Base-by-base conservation (phyloP, 2,888 invertebrate genomes). In the Drepana falcataria region DNA sequence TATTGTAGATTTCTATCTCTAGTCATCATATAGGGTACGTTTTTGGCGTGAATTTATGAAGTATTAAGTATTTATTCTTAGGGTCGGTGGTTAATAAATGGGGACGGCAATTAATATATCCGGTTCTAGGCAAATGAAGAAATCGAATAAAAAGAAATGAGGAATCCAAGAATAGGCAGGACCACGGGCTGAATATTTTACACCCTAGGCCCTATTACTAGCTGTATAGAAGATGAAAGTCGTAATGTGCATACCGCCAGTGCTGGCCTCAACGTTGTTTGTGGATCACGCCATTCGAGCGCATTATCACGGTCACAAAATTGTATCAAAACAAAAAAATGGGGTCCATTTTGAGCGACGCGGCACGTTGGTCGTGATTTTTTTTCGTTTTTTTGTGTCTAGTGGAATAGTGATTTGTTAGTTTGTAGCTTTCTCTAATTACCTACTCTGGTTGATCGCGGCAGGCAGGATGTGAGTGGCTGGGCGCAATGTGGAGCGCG, bases 381-480 rank as follows among this genome's bases (percentile, higher is more conserved):
- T 64, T 63, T 62, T 59, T 61, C 59, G 61, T 64, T 71, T 64
- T 58, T 61, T 71, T 73, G 71, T 64, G 62, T 64, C 59, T 63
- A 63, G 58, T 51, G 63, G 59, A 59, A 55, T 60, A 57, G 58
- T 7, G 41, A 51, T 49, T 49, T 49, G 40, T 51, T 40, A 4
- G 51, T n/a, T 35, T 37, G 49, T 52, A 59, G 68, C 85, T 85
- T 85, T 85, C 85, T 81, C 85, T 79, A 76, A 78, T 79, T 72
- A 74, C 64, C 2, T 37, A 4, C 37, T 65, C 64, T 63, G 60
- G 66, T 74, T 53, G 63, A 60, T 73, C 71, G 71, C 73, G 74
- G 75, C 61, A 62, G 48, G 65, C 71, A 73, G 74, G 70, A 72
- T 69, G 63, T 61, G 9, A 49, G 55, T 59, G n/a, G 59, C 57